A percentile compares a stretch with the other conserved stretches of the same genome.
These are phyloP conservation scores for Natrix natrix DNA, from an alignment of 2,797 vertebrate species.

Conservation along the genomic window DNA sequence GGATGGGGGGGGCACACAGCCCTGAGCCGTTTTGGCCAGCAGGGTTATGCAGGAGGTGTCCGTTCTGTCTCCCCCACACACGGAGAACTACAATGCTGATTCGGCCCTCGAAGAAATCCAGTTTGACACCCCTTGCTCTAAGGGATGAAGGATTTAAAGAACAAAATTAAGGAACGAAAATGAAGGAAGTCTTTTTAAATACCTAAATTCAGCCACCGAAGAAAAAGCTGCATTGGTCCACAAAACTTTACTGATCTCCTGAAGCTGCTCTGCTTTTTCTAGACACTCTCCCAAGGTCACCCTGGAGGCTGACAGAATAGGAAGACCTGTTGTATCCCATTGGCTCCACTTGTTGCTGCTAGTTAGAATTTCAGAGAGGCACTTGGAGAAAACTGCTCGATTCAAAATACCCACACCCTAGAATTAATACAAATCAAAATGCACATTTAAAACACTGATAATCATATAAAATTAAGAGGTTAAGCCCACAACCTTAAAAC, in stretches of 20 bases:
- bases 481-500: neutral
- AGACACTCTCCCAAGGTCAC: constrained; percentile 88
- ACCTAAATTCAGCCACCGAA: constrained; percentile 86
- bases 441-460: neutral
- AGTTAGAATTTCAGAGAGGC: constrained; percentile 87
- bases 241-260: constrained; percentile 78
- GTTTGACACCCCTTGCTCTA: neutral
- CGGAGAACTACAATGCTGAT: too few relatives aligned
- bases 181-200: constrained; percentile 22
- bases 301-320: constrained; percentile 79
- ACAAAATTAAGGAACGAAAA: rapidly evolving
- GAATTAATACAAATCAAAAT: constrained; percentile 49
- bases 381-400: constrained; percentile 87
- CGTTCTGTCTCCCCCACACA: too few relatives aligned
- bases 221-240: constrained; percentile 89
- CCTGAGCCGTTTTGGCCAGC: too few relatives aligned
- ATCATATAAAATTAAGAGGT: neutral
- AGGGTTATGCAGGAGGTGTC: too few relatives aligned
- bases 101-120: too few relatives aligned
- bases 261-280: constrained; percentile 87
- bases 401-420: constrained; percentile 89
- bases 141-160: neutral
- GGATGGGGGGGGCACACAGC: too few relatives aligned
- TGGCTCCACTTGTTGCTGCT: constrained; percentile 69
- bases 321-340: constrained; percentile 79